Evolutionary conservation across 2,113 vertebrate species (phyloP), one percentile per base, ranked within the genome.

Genomic region (Struthidea cinerea): DNA sequence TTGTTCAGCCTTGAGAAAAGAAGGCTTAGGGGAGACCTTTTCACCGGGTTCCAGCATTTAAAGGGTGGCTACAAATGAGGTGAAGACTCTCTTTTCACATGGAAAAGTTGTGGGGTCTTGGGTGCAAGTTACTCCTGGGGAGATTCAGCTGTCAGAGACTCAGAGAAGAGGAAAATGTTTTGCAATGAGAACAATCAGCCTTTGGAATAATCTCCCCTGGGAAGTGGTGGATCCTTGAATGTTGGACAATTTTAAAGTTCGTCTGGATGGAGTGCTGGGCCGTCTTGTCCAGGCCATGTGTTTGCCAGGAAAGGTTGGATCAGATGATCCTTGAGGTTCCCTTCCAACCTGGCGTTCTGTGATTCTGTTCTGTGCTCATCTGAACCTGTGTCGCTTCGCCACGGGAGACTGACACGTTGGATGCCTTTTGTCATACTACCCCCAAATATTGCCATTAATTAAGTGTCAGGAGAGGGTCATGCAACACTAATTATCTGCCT

Each of bases 351-450:
- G 49, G 32, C 27, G 20, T 26, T 16, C 56, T 1, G 3, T 37
- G 70, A 16, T 33, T 56, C 41, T 77, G 5, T 33, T 63, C 56
- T 16, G 3, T 49, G 21, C 47, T 44, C 27, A 10, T n/a, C 64
- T 44, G n/a, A 87, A 50, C 33, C 17, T 37, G 8, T 0, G 44
- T n/a, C 41, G 26, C 24, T 88, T 85, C 4, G 0, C 55, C 23
- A 2, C 2, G 0, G n/a, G 14, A 82, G 28, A 10, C 7, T 2
- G 77, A 33, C 50, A 32, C 9, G 0, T 4, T 1, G 6, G 14
- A 10, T 70, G 21, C 23, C 56, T 87, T 75, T 53, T 28, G 16
- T 32, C 83, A 35, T 21, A 24, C 11, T 35, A n/a, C 64, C 49
- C 69, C 41, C 57, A 84, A 75, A 81, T 89, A 78, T 35, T 87